Evolutionary conservation across 2,888 invertebrate genomes (phyloP).

Genomic region (Torymus tubicola): DNA sequence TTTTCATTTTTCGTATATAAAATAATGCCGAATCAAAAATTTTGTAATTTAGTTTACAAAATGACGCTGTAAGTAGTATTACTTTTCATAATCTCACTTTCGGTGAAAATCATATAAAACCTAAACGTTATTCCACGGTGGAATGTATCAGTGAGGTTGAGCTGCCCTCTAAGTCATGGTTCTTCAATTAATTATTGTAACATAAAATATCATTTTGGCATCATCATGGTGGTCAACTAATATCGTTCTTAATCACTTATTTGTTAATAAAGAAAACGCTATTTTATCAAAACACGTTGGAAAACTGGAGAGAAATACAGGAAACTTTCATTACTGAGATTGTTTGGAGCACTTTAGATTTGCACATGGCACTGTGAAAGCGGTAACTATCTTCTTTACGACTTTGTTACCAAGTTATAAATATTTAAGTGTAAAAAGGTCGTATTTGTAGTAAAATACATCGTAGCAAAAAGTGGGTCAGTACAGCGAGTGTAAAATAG

Average conservation of each 20-base stretch:
- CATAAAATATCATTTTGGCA: slow-evolving; percentile 44
- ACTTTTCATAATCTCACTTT: slow-evolving; percentile 41
- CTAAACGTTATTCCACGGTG: slow-evolving; percentile 41
- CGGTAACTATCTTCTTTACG: slow-evolving; percentile 47
- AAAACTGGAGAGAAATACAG: slow-evolving; percentile 37
- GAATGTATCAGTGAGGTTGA: slow-evolving; percentile 39
- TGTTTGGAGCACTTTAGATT: slow-evolving; percentile 48
- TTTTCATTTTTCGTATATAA: slow-evolving; percentile 46
- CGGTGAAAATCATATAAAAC: slow-evolving; percentile 44
- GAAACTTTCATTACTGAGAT: slow-evolving; percentile 22
- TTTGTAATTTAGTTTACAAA: slow-evolving; percentile 47
- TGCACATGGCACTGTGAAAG: slow-evolving; percentile 55
- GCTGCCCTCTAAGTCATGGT: slow-evolving; percentile 41
- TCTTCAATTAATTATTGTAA: slow-evolving; percentile 18
- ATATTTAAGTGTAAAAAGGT: slow-evolving; percentile 54
- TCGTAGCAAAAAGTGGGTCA: slow-evolving; percentile 58
- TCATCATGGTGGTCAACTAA: slow-evolving; percentile 34
- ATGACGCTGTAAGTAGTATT: slow-evolving; percentile 19
- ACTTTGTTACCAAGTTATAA: slow-evolving; percentile 46
- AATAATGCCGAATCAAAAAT: slow-evolving; percentile 44
- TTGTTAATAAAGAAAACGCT: slow-evolving; percentile 15
- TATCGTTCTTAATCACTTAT: slow-evolving; percentile 33
- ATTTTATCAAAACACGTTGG: slow-evolving; percentile 2
- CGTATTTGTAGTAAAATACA: slow-evolving; percentile 59
- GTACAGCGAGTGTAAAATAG: slow-evolving; percentile 55